Percentiles rank a stretch among this genome's conserved stretches.
Evolutionary conservation across 2,888 invertebrate species (phyloP).

Genomic region (Sinodicranocentrus sp.): DNA sequence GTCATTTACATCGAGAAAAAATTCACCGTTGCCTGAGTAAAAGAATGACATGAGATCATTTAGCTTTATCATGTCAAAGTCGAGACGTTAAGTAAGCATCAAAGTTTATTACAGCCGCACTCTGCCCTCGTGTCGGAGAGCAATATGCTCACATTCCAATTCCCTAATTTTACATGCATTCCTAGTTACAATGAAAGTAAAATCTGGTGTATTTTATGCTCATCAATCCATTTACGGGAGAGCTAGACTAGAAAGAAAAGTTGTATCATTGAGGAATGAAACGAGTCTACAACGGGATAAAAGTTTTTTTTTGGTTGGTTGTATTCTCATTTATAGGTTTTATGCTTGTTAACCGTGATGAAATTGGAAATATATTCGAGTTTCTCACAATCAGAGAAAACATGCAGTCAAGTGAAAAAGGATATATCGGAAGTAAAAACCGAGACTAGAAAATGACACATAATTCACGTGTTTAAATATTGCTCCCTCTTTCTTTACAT

Average conservation of each 20-base stretch:
- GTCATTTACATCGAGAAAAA: background rate
- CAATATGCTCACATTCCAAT: slow-evolving; percentile 31
- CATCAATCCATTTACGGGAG: no score
- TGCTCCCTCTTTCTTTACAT: no score
- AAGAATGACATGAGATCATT: background rate
- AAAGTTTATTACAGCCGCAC: slow-evolving; percentile 29
- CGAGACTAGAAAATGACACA: slow-evolving; percentile 8
- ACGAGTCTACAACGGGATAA: no score
- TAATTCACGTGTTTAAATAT: slow-evolving; percentile 34
- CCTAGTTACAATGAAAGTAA: no score
- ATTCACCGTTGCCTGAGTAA: background rate
- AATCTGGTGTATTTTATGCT: no score
- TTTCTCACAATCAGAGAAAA: background rate
- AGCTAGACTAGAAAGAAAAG: no score
- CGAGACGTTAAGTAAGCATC: slow-evolving; percentile 41
- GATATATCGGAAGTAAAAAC: slow-evolving; percentile 12
- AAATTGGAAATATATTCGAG: background rate
- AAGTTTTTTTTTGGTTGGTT: no score
- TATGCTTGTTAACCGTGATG: background rate
- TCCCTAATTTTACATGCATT: slow-evolving; percentile 23
- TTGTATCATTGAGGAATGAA: background rate
- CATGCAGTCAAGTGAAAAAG: background rate
- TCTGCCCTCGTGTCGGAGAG: background rate
- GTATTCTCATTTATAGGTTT: slow-evolving; percentile 1
- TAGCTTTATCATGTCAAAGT: background rate